These are phyloP conservation scores for Zaprionus camerounensis DNA, from an alignment of 1,140 invertebrate genomes.

Conservation along the genomic window DNA sequence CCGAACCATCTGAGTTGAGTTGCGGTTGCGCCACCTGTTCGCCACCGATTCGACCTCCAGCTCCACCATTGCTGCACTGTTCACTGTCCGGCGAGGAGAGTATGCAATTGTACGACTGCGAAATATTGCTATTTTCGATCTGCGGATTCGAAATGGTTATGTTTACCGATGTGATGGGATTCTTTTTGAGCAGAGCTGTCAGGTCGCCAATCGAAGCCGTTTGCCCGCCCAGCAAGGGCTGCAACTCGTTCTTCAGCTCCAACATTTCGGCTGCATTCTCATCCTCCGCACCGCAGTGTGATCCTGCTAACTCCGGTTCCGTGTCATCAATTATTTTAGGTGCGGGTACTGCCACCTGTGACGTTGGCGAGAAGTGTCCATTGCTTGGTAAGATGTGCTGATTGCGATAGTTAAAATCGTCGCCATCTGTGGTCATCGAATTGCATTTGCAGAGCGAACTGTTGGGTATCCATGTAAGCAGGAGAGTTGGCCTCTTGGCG, in stretches of 20 bases:
- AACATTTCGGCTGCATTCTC: slow-evolving; percentile 71
- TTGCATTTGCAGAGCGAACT: slow-evolving; percentile 94
- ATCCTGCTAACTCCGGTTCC: slow-evolving; percentile 25
- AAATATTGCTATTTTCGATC: slow-evolving; percentile 86
- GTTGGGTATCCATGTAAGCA: slow-evolving; percentile 97
- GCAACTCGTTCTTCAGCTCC: slow-evolving; percentile 77
- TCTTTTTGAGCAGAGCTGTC: slow-evolving; percentile 76
- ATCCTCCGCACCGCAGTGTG: slow-evolving; percentile 54
- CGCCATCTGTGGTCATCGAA: slow-evolving; percentile 81
- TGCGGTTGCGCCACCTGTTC: slow-evolving; percentile 13
- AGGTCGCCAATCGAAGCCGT: slow-evolving; percentile 80
- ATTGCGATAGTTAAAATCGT: slow-evolving; percentile 11
- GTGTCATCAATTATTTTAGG: slow-evolving; percentile 39
- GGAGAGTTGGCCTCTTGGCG: slow-evolving; percentile 90
- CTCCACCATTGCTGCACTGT: slow-evolving; percentile 14
- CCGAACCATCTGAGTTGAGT: slow-evolving; percentile 70
- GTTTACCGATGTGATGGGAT: slow-evolving; percentile 87
- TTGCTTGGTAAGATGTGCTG: slow-evolving; percentile 29
- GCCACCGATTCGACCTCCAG: background rate
- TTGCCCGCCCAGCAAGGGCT: slow-evolving; percentile 84
- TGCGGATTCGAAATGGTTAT: slow-evolving; percentile 89
- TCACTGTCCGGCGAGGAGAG: slow-evolving; percentile 66
- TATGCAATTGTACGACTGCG: slow-evolving; percentile 75
- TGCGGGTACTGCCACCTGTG: slow-evolving; percentile 51
- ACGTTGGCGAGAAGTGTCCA: slow-evolving; percentile 42